Conservation (phyloP, 2,797 vertebrate species). For the Helarctos malayanus region DNA sequence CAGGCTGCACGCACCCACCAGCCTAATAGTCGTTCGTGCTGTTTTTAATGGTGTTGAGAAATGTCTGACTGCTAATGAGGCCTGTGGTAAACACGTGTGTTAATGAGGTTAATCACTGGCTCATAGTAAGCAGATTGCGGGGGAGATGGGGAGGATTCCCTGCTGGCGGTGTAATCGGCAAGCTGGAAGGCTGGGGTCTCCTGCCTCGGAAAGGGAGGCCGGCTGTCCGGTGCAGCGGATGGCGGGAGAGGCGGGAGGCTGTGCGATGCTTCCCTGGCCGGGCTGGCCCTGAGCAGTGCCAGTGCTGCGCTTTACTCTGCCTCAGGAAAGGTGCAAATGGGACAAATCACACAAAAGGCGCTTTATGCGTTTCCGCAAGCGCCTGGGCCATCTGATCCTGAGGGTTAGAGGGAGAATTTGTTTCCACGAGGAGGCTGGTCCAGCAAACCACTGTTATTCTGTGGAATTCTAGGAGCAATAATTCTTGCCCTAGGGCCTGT, state of each 20-base stretch:
- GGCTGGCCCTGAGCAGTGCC: not conserved
- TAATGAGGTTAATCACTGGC: slow-evolving; percentile 82
- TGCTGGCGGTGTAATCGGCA: not conserved
- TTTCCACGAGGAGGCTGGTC: not conserved
- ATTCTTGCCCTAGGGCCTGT: not conserved
- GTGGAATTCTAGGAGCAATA: not conserved
- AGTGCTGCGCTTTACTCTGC: not conserved
- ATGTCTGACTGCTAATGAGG: slow-evolving; percentile 46
- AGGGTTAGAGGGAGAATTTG: not conserved
- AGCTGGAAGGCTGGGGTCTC: not conserved
- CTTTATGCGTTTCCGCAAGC: not conserved
- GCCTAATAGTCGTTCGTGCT: not conserved
- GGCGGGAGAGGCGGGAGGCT: not conserved
- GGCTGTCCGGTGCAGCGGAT: not conserved
- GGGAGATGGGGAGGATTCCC: slow-evolving; percentile 50
- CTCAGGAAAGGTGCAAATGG: not conserved
- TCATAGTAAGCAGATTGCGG: slow-evolving; percentile 76
- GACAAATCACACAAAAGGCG: not conserved
- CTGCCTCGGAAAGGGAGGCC: not conserved
- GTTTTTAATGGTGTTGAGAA: slow-evolving; percentile 71
- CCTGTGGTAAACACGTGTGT: slow-evolving; percentile 22
- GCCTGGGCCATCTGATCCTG: not conserved
- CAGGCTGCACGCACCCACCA: not conserved
- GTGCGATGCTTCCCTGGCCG: not conserved
- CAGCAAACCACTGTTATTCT: not conserved